Evolutionary conservation across 2,888 invertebrate species (phyloP).

Genomic region (Thecocarcelia acutangulata): DNA sequence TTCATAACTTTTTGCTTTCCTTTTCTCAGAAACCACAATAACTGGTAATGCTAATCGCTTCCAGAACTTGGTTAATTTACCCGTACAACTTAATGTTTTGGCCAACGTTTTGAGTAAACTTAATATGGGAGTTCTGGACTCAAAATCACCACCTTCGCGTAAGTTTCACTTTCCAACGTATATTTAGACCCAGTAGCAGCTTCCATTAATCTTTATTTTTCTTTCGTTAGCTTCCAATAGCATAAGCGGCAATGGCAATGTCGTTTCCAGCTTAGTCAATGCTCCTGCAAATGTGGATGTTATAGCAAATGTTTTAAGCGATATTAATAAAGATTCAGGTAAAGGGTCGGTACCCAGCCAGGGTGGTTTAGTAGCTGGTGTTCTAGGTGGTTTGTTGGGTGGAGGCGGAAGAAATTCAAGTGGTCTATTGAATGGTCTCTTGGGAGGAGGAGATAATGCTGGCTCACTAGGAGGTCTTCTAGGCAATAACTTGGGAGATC

Average conservation of each 20-base stretch:
- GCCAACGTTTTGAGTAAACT: conserved; percentile 45
- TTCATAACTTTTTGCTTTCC: too few species aligned
- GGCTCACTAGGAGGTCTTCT: conserved; percentile 1
- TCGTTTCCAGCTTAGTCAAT: conserved; percentile 5
- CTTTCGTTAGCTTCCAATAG: not conserved
- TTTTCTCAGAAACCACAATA: conserved; percentile 1
- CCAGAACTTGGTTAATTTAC: conserved; percentile 32
- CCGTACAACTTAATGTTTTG: conserved; percentile 21
- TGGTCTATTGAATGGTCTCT: conserved; percentile 1
- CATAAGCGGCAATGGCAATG: conserved; percentile 55
- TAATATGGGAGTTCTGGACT: conserved; percentile 11
- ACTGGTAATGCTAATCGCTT: conserved; percentile 41
- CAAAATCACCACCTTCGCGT: conserved; percentile 1
- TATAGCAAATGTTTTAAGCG: conserved; percentile 46
- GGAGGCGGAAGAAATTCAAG: not conserved
- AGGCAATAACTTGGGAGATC: conserved; percentile 18
- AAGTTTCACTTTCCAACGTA: not conserved
- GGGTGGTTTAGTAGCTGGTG: not conserved
- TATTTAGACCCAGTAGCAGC: too few species aligned
- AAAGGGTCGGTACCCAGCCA: not conserved
- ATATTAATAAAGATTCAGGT: conserved; percentile 1
- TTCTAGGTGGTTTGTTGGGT: conserved; percentile 15
- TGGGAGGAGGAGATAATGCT: not conserved
- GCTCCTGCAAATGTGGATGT: conserved; percentile 35
- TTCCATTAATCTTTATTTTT: not conserved